phyloP scores from a whole-genome alignment of 2,888 invertebrate genomes.

The Charanyca ferruginea region DNA sequence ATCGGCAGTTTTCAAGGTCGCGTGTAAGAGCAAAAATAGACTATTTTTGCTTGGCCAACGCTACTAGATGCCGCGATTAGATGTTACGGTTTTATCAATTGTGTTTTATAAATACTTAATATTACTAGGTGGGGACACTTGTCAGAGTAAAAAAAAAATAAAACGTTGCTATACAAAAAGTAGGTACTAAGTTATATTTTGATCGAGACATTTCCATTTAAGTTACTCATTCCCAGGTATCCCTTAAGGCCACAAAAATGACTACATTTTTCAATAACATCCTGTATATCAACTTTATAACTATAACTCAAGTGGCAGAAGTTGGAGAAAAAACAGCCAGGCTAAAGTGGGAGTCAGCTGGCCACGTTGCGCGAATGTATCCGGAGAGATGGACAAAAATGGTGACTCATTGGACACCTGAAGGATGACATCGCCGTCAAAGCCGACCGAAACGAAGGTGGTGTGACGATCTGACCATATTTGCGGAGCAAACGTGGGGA shows the following conservation, averaged over 20 bases:
- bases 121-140: not conserved
- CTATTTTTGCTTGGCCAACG: slow-evolving; percentile 42
- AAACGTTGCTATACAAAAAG: not conserved
- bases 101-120: slow-evolving; percentile 12
- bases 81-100: slow-evolving; percentile 38
- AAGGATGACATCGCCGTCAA: no score
- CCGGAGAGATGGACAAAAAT: no score
- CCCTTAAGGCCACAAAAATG: not conserved
- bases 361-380: no score
- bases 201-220: not conserved
- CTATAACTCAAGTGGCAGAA: no score
- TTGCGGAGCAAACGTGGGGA: no score
- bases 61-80: slow-evolving; percentile 14
- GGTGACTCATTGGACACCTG: no score
- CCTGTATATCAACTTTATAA: not conserved
- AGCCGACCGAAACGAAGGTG: no score
- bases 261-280: not conserved
- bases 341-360: no score
- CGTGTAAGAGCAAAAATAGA: slow-evolving; percentile 27
- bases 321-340: no score
- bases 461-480: no score
- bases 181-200: not conserved
- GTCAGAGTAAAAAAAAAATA: not conserved
- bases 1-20: slow-evolving; percentile 43
- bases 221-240: not conserved